phyloP scores from a whole-genome alignment of 2,888 invertebrate genomes.

The Tholera decimalis region DNA sequence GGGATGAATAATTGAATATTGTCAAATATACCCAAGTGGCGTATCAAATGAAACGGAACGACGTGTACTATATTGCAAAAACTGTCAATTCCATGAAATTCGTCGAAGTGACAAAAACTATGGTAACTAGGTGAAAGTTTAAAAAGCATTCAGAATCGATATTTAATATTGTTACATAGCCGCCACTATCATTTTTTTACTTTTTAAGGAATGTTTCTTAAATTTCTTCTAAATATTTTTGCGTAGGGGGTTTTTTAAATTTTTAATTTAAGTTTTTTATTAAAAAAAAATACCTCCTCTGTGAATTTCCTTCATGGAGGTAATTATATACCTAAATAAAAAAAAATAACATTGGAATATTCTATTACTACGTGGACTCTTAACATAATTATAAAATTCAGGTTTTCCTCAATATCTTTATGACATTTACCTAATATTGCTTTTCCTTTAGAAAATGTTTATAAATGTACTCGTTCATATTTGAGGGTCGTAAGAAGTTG shows the following conservation, averaged over 20 bases:
- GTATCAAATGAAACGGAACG: too few species aligned
- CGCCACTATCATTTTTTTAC: too few species aligned
- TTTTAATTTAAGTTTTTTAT: too few species aligned
- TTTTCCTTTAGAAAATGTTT: slow-evolving; percentile 29
- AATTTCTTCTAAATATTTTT: too few species aligned
- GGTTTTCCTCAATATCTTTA: slow-evolving; percentile 21
- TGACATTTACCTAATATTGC: slow-evolving; percentile 19
- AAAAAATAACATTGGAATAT: slow-evolving; percentile 28
- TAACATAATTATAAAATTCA: slow-evolving; percentile 26
- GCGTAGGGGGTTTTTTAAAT: neutral
- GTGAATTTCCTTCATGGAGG: slow-evolving; percentile 11
- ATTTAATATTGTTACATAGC: slow-evolving; percentile 35
- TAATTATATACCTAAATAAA: slow-evolving; percentile 26
- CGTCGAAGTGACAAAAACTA: too few species aligned
- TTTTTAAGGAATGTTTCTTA: too few species aligned
- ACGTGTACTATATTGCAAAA: too few species aligned
- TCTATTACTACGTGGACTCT: slow-evolving; percentile 6
- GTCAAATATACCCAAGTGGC: too few species aligned
- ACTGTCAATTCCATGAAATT: too few species aligned
- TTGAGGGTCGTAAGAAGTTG: slow-evolving; percentile 9
- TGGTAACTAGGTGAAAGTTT: too few species aligned
- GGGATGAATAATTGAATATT: too few species aligned
- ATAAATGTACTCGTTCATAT: slow-evolving; percentile 7
- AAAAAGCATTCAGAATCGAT: neutral
- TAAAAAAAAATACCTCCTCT: slow-evolving; percentile 17